Percentiles rank a stretch among this genome's conserved stretches.
phyloP scores from a whole-genome alignment of 2,113 vertebrate species.

The Phoxinus phoxinus region DNA sequence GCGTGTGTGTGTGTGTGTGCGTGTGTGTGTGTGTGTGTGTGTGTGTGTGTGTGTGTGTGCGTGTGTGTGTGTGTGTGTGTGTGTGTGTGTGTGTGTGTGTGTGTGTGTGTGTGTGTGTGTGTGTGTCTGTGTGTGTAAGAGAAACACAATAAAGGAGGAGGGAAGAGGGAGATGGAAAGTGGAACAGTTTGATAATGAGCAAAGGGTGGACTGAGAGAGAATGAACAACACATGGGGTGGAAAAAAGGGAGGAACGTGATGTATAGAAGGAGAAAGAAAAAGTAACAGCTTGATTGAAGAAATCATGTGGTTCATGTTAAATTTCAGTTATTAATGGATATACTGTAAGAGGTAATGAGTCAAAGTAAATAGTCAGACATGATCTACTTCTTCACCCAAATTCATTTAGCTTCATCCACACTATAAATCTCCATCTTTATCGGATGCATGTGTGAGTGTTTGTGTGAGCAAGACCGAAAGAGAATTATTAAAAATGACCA shows the following conservation, averaged over 20 bases:
- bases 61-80: conserved; percentile 4
- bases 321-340: background rate
- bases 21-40: conserved; percentile 12
- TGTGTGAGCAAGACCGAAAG: background rate
- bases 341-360: background rate
- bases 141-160: conserved; percentile 9
- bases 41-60: background rate
- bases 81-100: background rate
- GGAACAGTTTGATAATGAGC: conserved; percentile 17
- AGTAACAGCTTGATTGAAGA: conserved; percentile 2
- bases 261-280: background rate
- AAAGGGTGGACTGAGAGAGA: conserved; percentile 23
- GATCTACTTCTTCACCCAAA: background rate
- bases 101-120: background rate
- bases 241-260: conserved; percentile 7
- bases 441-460: background rate
- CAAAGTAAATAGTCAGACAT: background rate
- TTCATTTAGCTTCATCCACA: background rate
- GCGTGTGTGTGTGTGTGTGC: background rate
- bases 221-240: background rate
- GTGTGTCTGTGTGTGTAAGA: background rate
- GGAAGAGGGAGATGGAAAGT: background rate
- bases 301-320: background rate
- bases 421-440: background rate
- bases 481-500: background rate